These are phyloP conservation scores for Drosophila nr. perissopoda DNA, from an alignment of 2,888 invertebrate species.

Conservation along the genomic window DNA sequence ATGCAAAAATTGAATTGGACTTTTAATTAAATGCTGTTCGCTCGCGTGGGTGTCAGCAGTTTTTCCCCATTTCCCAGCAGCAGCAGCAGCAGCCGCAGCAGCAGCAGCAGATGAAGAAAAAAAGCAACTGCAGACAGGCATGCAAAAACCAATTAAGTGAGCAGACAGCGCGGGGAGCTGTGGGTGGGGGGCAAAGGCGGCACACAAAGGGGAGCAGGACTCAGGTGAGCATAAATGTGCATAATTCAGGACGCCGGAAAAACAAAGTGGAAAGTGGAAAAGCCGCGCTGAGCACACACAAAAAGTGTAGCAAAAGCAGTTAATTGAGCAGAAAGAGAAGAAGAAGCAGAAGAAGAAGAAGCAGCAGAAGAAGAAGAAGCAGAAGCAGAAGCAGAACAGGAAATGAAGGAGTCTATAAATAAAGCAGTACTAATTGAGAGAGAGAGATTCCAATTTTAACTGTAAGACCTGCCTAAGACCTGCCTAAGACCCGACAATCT, in stretches of 20 bases:
- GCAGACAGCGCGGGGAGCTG: constrained; percentile 8
- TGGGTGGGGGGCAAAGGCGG: neutral
- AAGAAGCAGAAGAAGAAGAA: neutral
- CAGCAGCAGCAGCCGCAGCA: constrained; percentile 5
- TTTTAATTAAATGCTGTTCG: constrained; percentile 72
- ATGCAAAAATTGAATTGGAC: constrained; percentile 79
- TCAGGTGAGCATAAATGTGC: constrained; percentile 76
- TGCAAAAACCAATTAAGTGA: constrained; percentile 71
- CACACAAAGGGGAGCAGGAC: constrained; percentile 16
- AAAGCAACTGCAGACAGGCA: constrained; percentile 20
- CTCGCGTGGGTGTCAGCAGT: constrained; percentile 34
- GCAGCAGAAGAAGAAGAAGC: constrained; percentile 2
- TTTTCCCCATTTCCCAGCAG: constrained; percentile 25
- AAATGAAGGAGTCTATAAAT: constrained; percentile 11
- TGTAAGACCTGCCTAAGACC: no score
- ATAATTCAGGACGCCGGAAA: constrained; percentile 56
- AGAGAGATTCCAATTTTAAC: no score
- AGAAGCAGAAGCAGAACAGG: neutral
- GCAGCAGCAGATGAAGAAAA: constrained; percentile 18
- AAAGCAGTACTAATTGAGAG: neutral
- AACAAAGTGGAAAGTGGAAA: constrained; percentile 26
- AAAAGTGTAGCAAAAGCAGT: constrained; percentile 29
- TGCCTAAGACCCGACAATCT: no score
- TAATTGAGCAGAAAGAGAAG: constrained; percentile 32
- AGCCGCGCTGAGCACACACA: constrained; percentile 43